Base-by-base conservation (phyloP, 2,797 vertebrate genomes). In the Podarcis siculus region DNA sequence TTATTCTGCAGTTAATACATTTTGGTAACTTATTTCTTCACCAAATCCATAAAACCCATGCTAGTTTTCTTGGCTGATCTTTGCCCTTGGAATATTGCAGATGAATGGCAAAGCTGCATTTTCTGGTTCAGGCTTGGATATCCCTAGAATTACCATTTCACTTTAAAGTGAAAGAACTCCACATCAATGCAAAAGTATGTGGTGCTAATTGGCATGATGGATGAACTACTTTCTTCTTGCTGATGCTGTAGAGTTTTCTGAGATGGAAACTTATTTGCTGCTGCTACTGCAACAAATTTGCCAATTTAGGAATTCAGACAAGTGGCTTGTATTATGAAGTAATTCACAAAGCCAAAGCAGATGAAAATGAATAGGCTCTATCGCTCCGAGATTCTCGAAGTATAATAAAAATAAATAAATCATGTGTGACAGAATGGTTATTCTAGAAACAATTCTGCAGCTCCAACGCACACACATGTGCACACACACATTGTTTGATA, bases 91-190 rank as follows among this genome's bases (percentile, higher is more conserved):
- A 90, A 89, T 86, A 88, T n/a, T 67, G 49, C 27, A 58, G n/a
- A 37, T 77, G 55, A 69, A 86, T 89, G 90, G 76, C 61, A 30
- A 71, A 89, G 39, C 5, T 23, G 72, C 25, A 81, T 35, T 80
- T 30, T 39, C 64, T 86, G 39, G 1, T 73, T 93, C 42, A 82
- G 87, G 55, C 64, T 27, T 87, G n/a, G 27, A 30, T 83, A 21
- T 45, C 49, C 61, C 9, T 58, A 55, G 15, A 82, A 21, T 25
- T 82, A 3, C 17, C 35, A 90, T 2, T 83, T 91, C 3, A 35
- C 32, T 90, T 94, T 77, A 87, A 92, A 92, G 82, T 39, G 2
- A 58, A 66, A 71, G 71, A 30, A 87, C 4, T 3, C 55, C 75
- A 32, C 85, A 0, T n/a, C 82, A 25, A 49, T 83, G 45, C 42